A percentile compares a stretch with the other conserved stretches of the same genome.
These are phyloP conservation scores for Pachymerium ferrugineum DNA, from an alignment of 2,888 invertebrate species.

Conservation along the genomic window DNA sequence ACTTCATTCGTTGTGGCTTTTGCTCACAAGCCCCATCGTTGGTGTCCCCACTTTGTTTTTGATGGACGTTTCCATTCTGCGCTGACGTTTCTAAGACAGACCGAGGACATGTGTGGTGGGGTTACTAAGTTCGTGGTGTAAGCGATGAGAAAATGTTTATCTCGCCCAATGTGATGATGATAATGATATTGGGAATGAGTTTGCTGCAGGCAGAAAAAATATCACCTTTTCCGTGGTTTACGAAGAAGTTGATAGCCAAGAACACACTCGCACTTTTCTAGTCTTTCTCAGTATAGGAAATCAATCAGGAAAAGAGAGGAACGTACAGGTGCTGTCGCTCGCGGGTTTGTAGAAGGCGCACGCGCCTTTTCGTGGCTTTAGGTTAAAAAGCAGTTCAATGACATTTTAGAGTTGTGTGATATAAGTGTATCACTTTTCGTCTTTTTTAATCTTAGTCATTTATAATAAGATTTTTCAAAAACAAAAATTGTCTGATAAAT, in stretches of 20 bases:
- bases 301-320: not conserved
- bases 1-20: conserved; percentile 22
- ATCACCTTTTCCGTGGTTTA: not conserved
- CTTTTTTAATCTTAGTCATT: not conserved
- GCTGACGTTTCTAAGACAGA: conserved; percentile 23
- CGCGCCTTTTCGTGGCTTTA: conserved; percentile 1
- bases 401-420: not conserved
- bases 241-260: not conserved
- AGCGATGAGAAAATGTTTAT: not conserved
- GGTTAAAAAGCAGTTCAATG: conserved; percentile 24
- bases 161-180: conserved; percentile 1
- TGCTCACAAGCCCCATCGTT: not conserved
- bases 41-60: conserved; percentile 26
- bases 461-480: not conserved
- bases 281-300: not conserved
- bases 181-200: conserved; percentile 20
- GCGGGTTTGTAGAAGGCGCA: conserved; percentile 10
- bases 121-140: not conserved
- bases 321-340: conserved; percentile 19
- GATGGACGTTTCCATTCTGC: conserved; percentile 30
- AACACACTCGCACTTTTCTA: not conserved
- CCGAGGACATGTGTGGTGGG: conserved; percentile 11
- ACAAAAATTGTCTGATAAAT: not conserved
- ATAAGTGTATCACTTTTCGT: conserved; percentile 5
- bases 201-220: not conserved